A percentile compares a stretch with the other conserved stretches of the same genome.
These are phyloP conservation scores for Dysidea cf. avara DNA, from an alignment of 37 sponge, comb jelly and placozoan species.

Conservation along the genomic window DNA sequence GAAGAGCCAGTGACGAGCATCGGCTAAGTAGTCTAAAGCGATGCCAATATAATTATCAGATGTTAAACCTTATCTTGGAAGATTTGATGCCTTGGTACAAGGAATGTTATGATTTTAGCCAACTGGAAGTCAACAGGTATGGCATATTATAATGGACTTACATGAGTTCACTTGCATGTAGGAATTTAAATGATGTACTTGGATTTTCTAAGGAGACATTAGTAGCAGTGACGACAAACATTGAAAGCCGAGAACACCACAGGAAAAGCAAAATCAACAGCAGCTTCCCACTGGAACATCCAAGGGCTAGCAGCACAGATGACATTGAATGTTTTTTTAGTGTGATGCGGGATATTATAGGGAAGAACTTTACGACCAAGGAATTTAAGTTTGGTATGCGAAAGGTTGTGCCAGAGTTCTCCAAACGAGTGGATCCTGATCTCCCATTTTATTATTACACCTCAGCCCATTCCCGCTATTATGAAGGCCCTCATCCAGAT, in stretches of 20 bases:
- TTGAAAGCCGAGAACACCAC: slow-evolving; percentile 6
- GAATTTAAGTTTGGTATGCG: not conserved
- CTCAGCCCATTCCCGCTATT: slow-evolving; percentile 14
- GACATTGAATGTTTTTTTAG: slow-evolving; percentile 5
- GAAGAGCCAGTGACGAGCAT: slow-evolving; percentile 12
- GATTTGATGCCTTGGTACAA: slow-evolving; percentile 40
- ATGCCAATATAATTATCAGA: slow-evolving; percentile 5
- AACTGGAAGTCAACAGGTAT: slow-evolving; percentile 42
- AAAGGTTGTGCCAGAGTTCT: not conserved
- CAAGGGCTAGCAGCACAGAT: not conserved
- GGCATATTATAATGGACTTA: not conserved
- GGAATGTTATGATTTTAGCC: slow-evolving; percentile 2
- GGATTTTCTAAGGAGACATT: slow-evolving; percentile 10
- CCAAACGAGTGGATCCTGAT: slow-evolving; percentile 1
- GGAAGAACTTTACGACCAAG: slow-evolving; percentile 7
- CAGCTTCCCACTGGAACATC: not conserved
- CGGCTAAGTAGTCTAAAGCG: slow-evolving; percentile 6
- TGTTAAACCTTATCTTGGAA: slow-evolving; percentile 9
- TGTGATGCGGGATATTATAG: slow-evolving; percentile 9
- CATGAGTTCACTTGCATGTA: not conserved
- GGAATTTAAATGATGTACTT: not conserved
- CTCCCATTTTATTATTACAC: slow-evolving; percentile 3
- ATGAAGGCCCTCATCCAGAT: slow-evolving; percentile 3
- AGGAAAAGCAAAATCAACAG: not conserved
- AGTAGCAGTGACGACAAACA: not conserved